A percentile compares a stretch with the other conserved stretches of the same genome.
Evolutionary conservation across 2,113 vertebrate species (phyloP).

Genomic region (Cinclus cinclus): DNA sequence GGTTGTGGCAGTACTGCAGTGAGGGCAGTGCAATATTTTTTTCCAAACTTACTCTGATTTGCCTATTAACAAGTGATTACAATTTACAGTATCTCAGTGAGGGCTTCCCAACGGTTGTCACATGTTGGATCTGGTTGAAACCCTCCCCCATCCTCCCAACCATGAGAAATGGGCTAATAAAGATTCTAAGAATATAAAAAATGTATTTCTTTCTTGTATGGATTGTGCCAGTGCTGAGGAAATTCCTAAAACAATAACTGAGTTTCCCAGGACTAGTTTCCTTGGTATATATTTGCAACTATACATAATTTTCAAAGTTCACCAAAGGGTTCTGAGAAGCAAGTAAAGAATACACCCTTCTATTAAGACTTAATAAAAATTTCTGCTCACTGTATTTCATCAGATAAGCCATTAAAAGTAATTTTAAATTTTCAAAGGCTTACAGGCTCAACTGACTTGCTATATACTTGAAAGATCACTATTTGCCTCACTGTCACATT

Average conservation of each 20-base stretch:
- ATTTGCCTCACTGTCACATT: not conserved
- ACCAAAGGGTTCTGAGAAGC: not conserved
- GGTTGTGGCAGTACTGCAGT: not conserved
- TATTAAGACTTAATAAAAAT: not conserved
- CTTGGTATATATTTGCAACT: not conserved
- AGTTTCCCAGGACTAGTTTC: not conserved
- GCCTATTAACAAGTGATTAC: not conserved
- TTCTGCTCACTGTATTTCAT: not conserved
- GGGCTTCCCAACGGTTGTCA: not conserved
- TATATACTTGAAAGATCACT: not conserved
- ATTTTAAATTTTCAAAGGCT: not conserved
- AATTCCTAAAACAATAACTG: not conserved
- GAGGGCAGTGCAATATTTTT: not conserved
- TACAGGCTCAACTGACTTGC: not conserved
- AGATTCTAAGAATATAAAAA: not conserved
- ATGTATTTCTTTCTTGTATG: not conserved
- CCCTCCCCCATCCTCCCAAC: fast-evolving
- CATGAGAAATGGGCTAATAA: not conserved
- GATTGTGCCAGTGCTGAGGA: not conserved
- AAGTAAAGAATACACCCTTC: not conserved
- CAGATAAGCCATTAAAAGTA: not conserved
- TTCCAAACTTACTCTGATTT: not conserved
- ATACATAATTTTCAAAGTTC: not conserved
- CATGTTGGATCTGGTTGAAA: not conserved
- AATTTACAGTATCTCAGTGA: not conserved